phyloP scores from a whole-genome alignment of 2,888 invertebrate genomes.

The Eumerus sabulonum region DNA sequence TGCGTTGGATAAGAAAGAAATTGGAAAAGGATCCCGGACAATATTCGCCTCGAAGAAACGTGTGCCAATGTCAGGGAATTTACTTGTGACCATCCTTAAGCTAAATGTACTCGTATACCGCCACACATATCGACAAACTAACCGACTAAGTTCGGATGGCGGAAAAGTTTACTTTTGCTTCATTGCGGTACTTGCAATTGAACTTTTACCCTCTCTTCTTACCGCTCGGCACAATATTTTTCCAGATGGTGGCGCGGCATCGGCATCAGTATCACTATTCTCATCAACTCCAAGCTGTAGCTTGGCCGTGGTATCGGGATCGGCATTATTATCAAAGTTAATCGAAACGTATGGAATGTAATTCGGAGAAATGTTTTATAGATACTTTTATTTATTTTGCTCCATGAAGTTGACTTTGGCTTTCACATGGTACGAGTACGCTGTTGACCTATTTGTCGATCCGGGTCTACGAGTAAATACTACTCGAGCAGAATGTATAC shows the following conservation, averaged over 20 bases:
- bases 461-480: background rate
- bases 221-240: slow-evolving; percentile 18
- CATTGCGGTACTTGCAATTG: slow-evolving; percentile 61
- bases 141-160: slow-evolving; percentile 59
- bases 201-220: slow-evolving; percentile 30
- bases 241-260: slow-evolving; percentile 25
- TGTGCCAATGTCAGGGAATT: slow-evolving; percentile 58
- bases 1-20: slow-evolving; percentile 41
- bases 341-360: slow-evolving; percentile 68
- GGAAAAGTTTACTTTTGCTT: slow-evolving; percentile 67
- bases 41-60: slow-evolving; percentile 56
- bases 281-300: too few relatives aligned
- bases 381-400: slow-evolving; percentile 68
- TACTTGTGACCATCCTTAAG: slow-evolving; percentile 60
- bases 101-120: slow-evolving; percentile 54
- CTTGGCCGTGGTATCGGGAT: background rate
- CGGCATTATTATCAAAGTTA: slow-evolving; percentile 66
- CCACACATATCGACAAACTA: slow-evolving; percentile 7
- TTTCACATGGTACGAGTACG: slow-evolving; percentile 6
- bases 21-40: slow-evolving; percentile 61
- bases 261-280: slow-evolving; percentile 49
- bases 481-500: slow-evolving; percentile 9
- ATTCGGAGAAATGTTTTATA: slow-evolving; percentile 67
- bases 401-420: slow-evolving; percentile 37
- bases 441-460: slow-evolving; percentile 29